A percentile compares a stretch with the other conserved stretches of the same genome.
Evolutionary conservation across 2,797 vertebrate genomes (phyloP).

Genomic region (Lithobates sylvaticus): DNA sequence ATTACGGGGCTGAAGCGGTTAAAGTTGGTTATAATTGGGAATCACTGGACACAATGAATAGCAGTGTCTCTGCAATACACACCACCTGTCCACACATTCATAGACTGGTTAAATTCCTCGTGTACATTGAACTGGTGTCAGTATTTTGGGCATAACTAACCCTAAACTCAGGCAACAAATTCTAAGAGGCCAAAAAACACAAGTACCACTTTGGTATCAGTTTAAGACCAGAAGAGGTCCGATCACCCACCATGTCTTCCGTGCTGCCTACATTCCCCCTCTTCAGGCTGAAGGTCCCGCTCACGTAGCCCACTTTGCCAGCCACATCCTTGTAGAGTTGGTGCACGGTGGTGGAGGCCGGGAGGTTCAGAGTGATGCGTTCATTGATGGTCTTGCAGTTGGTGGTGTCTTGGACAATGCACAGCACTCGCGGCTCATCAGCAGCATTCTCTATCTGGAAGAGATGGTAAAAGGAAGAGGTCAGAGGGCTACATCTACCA

Average conservation of each 20-base stretch:
- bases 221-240: too few relatives aligned
- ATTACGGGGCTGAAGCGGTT: too few relatives aligned
- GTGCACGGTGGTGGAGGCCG: slow-evolving; percentile 90
- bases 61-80: too few relatives aligned
- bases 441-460: slow-evolving; percentile 96
- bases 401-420: slow-evolving; percentile 97
- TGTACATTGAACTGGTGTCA: too few relatives aligned
- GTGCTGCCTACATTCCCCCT: slow-evolving; percentile 82
- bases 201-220: too few relatives aligned
- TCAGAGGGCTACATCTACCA: not conserved
- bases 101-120: too few relatives aligned
- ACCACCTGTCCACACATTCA: too few relatives aligned
- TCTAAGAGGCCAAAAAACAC: too few relatives aligned
- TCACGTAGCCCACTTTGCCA: slow-evolving; percentile 91
- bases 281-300: slow-evolving; percentile 88
- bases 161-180: too few relatives aligned
- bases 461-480: not conserved
- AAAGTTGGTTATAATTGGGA: too few relatives aligned
- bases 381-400: slow-evolving; percentile 91
- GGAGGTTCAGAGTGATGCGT: slow-evolving; percentile 92
- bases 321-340: slow-evolving; percentile 91
- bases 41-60: too few relatives aligned
- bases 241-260: slow-evolving; percentile 78
- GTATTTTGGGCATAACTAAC: too few relatives aligned
- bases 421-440: slow-evolving; percentile 95